These are phyloP conservation scores for Charadrius vociferus DNA, from an alignment of 2,113 vertebrate genomes.

Conservation along the genomic window DNA sequence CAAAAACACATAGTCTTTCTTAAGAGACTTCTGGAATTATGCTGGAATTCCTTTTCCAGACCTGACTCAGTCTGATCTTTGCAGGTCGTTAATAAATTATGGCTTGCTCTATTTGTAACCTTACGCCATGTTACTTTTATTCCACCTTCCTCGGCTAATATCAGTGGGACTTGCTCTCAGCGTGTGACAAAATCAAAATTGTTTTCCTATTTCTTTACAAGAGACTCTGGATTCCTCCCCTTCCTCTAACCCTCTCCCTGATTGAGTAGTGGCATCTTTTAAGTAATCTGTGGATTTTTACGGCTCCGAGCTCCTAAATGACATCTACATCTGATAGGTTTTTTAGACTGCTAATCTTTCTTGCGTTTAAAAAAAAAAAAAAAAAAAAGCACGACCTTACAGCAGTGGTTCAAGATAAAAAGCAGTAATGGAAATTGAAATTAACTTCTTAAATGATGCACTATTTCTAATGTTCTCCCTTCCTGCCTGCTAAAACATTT, in stretches of 20 bases:
- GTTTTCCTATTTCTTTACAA: background rate
- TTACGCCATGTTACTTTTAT: background rate
- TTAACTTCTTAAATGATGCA: background rate
- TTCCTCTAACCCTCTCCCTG: background rate
- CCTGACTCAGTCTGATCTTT: background rate
- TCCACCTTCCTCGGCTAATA: background rate
- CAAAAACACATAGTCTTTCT: background rate
- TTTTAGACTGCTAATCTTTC: background rate
- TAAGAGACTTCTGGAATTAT: background rate
- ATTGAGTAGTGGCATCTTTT: background rate
- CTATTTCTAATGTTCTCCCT: background rate
- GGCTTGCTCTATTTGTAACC: constrained; percentile 45
- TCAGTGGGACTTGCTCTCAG: background rate
- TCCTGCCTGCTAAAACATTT: background rate
- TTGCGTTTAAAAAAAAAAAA: background rate
- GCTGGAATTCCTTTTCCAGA: background rate
- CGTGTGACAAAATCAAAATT: background rate
- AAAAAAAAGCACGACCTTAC: background rate
- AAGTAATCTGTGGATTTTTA: background rate
- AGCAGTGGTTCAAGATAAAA: background rate
- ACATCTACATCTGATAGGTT: background rate
- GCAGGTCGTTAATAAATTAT: constrained; percentile 69
- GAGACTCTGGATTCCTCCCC: background rate
- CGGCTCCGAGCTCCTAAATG: background rate
- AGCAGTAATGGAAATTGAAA: background rate